Conservation (phyloP, 2,888 invertebrate species). For the Poecilobothrus nobilitatus region DNA sequence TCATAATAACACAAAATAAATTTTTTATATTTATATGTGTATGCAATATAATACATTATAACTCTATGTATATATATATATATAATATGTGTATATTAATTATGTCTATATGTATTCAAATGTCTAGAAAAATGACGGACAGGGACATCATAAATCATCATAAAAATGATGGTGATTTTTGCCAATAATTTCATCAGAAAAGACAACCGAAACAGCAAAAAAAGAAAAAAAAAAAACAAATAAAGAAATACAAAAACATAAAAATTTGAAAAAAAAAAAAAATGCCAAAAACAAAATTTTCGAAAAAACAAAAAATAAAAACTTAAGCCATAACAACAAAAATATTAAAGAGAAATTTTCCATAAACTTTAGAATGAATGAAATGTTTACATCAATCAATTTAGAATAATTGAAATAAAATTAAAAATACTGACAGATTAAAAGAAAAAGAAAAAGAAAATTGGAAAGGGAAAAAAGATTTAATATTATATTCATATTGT, state of each 20-base stretch:
- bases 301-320: no score
- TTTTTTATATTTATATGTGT: no score
- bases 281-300: no score
- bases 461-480: no score
- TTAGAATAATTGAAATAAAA: background rate
- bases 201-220: background rate
- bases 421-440: no score
- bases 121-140: conserved; percentile 1
- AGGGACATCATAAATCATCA: conserved; percentile 1
- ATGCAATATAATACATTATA: background rate
- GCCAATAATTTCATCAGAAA: conserved; percentile 1
- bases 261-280: no score
- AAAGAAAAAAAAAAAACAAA: no score
- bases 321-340: no score
- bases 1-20: no score
- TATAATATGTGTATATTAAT: background rate
- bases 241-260: no score
- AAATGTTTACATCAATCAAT: conserved; percentile 6
- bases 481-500: no score
- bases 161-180: conserved; percentile 3
- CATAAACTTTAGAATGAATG: background rate
- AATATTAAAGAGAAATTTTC: background rate
- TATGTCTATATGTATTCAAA: background rate
- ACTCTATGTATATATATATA: background rate
- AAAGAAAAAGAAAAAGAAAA: no score